phyloP scores from a whole-genome alignment of 2,888 invertebrate species.

The Cepaea hortensis region DNA sequence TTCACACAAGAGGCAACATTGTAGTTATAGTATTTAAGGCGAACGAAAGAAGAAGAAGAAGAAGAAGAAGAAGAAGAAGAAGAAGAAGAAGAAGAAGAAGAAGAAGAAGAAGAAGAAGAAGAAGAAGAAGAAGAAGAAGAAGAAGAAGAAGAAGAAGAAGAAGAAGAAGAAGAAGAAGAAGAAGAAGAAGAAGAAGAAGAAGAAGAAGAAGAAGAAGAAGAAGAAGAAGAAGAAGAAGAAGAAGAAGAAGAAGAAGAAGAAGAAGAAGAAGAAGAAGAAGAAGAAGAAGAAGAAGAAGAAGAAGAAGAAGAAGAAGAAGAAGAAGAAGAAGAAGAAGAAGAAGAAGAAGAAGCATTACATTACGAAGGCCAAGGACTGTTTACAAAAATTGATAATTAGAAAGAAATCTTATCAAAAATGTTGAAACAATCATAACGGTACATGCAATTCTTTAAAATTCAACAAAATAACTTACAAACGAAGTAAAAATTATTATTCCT shows the following conservation, averaged over 20 bases:
- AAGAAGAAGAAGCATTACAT: no score
- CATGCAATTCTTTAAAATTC: no score
- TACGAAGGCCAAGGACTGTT: no score
- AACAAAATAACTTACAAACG: no score
- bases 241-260: slow-evolving; percentile 4
- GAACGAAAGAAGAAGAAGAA: slow-evolving; percentile 6
- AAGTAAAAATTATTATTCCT: no score
- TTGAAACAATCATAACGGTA: no score
- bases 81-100: slow-evolving; percentile 6
- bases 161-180: neutral
- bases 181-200: slow-evolving; percentile 4
- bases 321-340: no score
- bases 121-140: slow-evolving; percentile 1
- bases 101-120: slow-evolving; percentile 11
- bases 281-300: slow-evolving; percentile 18
- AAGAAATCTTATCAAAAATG: no score
- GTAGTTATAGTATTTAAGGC: no score
- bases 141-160: no score
- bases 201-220: slow-evolving; percentile 5
- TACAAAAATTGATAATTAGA: no score
- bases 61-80: slow-evolving; percentile 8
- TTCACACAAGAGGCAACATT: no score
- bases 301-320: neutral
- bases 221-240: slow-evolving; percentile 21
- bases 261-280: slow-evolving; percentile 5